These are phyloP conservation scores for Cheilosia vernalis DNA, from an alignment of 2,888 invertebrate genomes.

Conservation along the genomic window DNA sequence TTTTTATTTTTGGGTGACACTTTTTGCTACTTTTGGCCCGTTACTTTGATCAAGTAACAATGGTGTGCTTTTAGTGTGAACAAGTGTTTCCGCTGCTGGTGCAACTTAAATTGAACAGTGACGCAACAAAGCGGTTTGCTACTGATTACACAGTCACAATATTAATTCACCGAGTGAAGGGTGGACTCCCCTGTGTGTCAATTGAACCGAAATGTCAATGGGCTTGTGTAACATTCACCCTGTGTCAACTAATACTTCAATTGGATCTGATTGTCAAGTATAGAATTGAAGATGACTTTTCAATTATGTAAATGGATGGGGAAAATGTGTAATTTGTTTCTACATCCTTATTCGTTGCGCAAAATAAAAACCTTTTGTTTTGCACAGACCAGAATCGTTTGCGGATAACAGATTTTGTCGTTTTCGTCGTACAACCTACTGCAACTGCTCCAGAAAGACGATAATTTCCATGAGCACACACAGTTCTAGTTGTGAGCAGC, in stretches of 20 bases:
- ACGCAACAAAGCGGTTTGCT: slow-evolving; percentile 46
- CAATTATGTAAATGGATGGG: slow-evolving; percentile 49
- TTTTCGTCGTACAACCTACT: slow-evolving; percentile 21
- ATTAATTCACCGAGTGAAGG: slow-evolving; percentile 37
- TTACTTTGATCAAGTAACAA: slow-evolving; percentile 48
- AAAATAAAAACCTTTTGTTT: slow-evolving; percentile 41
- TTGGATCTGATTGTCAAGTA: slow-evolving; percentile 58
- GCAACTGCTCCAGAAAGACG: slow-evolving; percentile 48
- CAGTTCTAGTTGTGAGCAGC: background rate
- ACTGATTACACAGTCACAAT: slow-evolving; percentile 50
- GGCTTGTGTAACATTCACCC: slow-evolving; percentile 67
- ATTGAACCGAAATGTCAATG: slow-evolving; percentile 56
- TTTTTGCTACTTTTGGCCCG: slow-evolving; percentile 7
- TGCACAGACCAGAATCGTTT: slow-evolving; percentile 26
- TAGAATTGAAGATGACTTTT: slow-evolving; percentile 68
- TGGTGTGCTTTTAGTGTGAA: slow-evolving; percentile 60
- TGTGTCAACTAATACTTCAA: slow-evolving; percentile 52
- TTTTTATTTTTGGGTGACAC: background rate
- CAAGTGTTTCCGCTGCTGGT: slow-evolving; percentile 67
- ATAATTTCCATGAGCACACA: slow-evolving; percentile 52
- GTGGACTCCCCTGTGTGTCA: slow-evolving; percentile 17
- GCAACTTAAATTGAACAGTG: slow-evolving; percentile 62
- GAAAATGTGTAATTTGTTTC: background rate
- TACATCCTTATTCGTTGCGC: slow-evolving; percentile 46
- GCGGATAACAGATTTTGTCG: slow-evolving; percentile 23